A percentile compares a stretch with the other conserved stretches of the same genome.
phyloP scores from a whole-genome alignment of 2,888 invertebrate species.

The Morpho achilles region DNA sequence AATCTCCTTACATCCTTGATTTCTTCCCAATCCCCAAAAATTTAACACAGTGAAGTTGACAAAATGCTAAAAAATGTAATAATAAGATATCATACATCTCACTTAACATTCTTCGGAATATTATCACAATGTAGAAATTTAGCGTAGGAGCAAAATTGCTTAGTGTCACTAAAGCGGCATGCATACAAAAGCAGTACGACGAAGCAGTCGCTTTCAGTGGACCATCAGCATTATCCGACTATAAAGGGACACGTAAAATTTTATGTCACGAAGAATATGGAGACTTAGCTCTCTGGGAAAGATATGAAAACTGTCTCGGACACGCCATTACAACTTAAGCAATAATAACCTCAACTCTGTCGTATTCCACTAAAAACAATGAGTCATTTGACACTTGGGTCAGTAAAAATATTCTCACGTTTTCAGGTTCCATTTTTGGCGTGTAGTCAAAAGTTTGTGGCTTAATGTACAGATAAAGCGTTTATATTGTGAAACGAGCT shows the following conservation, averaged over 20 bases:
- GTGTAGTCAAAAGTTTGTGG: neutral
- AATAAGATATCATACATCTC: too few species aligned
- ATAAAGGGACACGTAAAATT: conserved; percentile 22
- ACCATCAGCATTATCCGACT: conserved; percentile 13
- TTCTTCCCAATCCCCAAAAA: too few species aligned
- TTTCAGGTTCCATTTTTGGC: conserved; percentile 5
- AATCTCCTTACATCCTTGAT: too few species aligned
- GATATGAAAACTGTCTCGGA: conserved; percentile 15
- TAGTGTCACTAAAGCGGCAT: neutral
- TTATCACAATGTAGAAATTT: too few species aligned
- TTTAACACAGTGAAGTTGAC: too few species aligned
- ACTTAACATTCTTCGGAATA: too few species aligned
- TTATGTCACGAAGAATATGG: conserved; percentile 19
- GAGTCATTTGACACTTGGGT: conserved; percentile 19
- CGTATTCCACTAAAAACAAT: conserved; percentile 12
- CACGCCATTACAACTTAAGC: conserved; percentile 14
- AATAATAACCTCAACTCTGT: conserved; percentile 5
- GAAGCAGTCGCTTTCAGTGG: conserved; percentile 9
- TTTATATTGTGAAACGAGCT: neutral
- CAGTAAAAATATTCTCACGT: conserved; percentile 17
- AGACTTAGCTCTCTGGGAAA: conserved; percentile 11
- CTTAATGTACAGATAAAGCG: neutral
- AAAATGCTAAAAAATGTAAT: too few species aligned
- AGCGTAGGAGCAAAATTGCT: neutral
- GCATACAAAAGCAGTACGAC: conserved; percentile 7